Conservation (phyloP, 23 tunicate species). For the Oikopleura dioica region DNA sequence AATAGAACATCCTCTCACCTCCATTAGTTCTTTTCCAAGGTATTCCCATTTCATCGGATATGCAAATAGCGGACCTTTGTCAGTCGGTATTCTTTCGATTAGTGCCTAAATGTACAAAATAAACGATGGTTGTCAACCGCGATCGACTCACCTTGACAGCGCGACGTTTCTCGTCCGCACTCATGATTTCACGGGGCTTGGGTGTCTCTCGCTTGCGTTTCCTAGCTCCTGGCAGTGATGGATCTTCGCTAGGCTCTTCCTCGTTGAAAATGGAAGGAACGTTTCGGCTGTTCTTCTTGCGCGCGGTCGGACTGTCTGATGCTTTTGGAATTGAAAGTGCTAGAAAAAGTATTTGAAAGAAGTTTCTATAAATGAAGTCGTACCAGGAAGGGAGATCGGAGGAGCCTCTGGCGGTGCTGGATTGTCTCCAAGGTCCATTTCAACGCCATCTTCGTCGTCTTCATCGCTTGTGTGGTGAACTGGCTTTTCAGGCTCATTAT, state of each 20-base stretch:
- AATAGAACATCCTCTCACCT: too few relatives aligned
- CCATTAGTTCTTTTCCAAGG: neutral
- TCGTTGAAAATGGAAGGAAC: constrained; percentile 1
- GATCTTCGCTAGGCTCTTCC: neutral
- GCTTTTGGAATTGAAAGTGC: too few relatives aligned
- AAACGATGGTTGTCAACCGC: too few relatives aligned
- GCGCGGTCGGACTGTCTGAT: too few relatives aligned
- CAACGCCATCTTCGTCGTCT: neutral
- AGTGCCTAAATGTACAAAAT: constrained; percentile 48
- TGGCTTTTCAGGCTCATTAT: too few relatives aligned
- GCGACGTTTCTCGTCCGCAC: neutral
- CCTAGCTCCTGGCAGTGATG: neutral
- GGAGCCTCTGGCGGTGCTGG: too few relatives aligned
- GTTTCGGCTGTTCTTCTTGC: too few relatives aligned
- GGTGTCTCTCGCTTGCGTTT: neutral
- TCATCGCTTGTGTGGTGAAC: too few relatives aligned
- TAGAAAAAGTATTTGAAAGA: too few relatives aligned
- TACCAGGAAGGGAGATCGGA: too few relatives aligned
- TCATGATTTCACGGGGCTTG: neutral
- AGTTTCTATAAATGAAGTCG: too few relatives aligned
- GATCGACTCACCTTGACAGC: constrained; percentile 13
- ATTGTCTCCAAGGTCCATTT: too few relatives aligned
- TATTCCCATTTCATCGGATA: constrained; percentile 53
- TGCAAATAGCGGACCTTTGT: constrained; percentile 64
- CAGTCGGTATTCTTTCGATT: constrained; percentile 84